Base-by-base conservation (phyloP, 2,888 invertebrate species). In the Rhyacophila evoluta region DNA sequence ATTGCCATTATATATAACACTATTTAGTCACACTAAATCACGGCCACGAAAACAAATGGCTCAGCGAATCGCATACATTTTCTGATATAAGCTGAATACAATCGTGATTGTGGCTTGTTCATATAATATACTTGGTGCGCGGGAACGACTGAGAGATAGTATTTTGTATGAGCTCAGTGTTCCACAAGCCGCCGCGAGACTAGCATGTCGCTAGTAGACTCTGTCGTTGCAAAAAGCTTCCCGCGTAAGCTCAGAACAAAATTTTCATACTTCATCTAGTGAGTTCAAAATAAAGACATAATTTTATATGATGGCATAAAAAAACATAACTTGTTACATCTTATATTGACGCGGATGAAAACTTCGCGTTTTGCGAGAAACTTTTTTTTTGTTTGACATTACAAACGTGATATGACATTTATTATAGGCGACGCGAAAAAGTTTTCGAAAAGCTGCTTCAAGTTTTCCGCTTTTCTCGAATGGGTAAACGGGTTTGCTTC, bases 381-480 rank as follows among this genome's bases (percentile, higher is more conserved):
- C 67, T 72, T 72, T 77, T 72, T 39, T 41, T 69, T 67, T 37
- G 38, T 67, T 67, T 19, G 75, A 73, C 36, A 38, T 38, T 19
- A 19, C 68, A 28, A 67, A 67, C 72, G 78, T 78, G 78, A 78
- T 78, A 74, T 78, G 78, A 78, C 78, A 78, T 78, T 74, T 78
- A 78, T 78, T 78, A 74, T 25, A 68, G 70, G 38, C 73, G 78
- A 67, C 72, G 67, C 36, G 77, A 33, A 29, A 77, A 78, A 78
- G 78, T 78, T 78, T 70, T 55, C 29, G 72, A 39, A 68, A 76
- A 72, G 77, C 72, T 55, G 55, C 55, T 19, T 55, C 55, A 55
- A 55, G 55, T 33, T 28, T 33, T 69, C 69, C 29, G 33, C 69
- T 73, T 73, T 38, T 27, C 67, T 72, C 72, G 28, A 41, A 77